These are phyloP conservation scores for Ophthalmolycus amberensis DNA, from an alignment of 2,113 vertebrate species.

Conservation along the genomic window DNA sequence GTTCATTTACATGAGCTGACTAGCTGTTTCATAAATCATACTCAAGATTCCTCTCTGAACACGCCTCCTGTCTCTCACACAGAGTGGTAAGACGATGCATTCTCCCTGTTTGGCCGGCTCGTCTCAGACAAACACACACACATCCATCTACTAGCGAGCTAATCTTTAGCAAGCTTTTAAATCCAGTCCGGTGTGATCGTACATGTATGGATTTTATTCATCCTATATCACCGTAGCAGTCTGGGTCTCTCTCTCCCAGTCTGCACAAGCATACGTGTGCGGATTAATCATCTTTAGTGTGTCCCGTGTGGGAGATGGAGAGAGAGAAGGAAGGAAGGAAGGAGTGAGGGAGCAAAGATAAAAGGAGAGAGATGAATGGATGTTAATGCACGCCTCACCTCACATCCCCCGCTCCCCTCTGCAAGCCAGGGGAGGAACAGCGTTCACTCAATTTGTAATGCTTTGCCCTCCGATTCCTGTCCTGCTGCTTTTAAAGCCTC, in stretches of 20 bases:
- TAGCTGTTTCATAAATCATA: slow-evolving; percentile 39
- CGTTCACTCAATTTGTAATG: slow-evolving; percentile 26
- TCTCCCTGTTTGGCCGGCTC: not conserved
- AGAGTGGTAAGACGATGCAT: not conserved
- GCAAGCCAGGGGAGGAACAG: slow-evolving; percentile 36
- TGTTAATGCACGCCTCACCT: slow-evolving; percentile 69
- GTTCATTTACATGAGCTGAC: slow-evolving; percentile 17
- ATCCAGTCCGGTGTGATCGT: slow-evolving; percentile 13
- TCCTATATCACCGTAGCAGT: not conserved
- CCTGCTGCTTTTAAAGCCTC: slow-evolving; percentile 16
- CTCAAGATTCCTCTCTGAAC: slow-evolving; percentile 8
- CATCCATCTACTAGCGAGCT: slow-evolving; percentile 3
- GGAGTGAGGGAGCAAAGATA: slow-evolving; percentile 45
- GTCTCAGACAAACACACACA: slow-evolving; percentile 21
- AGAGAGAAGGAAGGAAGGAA: slow-evolving; percentile 19
- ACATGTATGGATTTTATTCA: slow-evolving; percentile 39
- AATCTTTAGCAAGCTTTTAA: slow-evolving; percentile 5
- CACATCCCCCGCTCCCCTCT: slow-evolving; percentile 52
- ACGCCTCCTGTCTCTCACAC: slow-evolving; percentile 13
- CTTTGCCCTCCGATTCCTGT: slow-evolving; percentile 14
- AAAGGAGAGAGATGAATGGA: slow-evolving; percentile 67
- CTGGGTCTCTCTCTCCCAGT: slow-evolving; percentile 16
- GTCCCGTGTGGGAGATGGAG: slow-evolving; percentile 33
- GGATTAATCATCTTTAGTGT: slow-evolving; percentile 48
- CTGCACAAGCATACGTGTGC: slow-evolving; percentile 28